Evolutionary conservation across 2,797 vertebrate genomes (phyloP).

Genomic region (Pangasius macronema): DNA sequence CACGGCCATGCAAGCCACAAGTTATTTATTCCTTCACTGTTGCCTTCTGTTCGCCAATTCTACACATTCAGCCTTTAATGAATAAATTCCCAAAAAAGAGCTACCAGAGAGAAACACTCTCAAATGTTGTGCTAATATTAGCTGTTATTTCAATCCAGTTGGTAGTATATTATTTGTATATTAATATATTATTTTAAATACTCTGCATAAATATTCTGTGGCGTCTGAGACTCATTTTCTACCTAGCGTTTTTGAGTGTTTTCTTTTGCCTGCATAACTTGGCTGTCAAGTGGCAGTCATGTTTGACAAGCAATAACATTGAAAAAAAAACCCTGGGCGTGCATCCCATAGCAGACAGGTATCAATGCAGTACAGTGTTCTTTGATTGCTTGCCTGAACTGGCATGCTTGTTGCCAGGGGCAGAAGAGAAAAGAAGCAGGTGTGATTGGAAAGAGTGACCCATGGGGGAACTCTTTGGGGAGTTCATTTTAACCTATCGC

Average conservation of each 20-base stretch:
- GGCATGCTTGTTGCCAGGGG: slow-evolving; percentile 63
- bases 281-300: slow-evolving; percentile 25
- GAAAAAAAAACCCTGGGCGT: slow-evolving; percentile 30
- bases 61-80: not conserved
- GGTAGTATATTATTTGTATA: not conserved
- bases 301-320: slow-evolving; percentile 42
- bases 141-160: not conserved
- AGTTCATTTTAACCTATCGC: slow-evolving; percentile 33
- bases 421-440: slow-evolving; percentile 64
- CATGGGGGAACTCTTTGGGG: slow-evolving; percentile 53
- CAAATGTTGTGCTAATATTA: not conserved
- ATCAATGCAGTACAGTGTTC: slow-evolving; percentile 45
- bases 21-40: slow-evolving; percentile 8
- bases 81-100: not conserved
- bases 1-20: not conserved
- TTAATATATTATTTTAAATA: not conserved
- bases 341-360: slow-evolving; percentile 21
- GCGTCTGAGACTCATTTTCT: not conserved
- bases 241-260: not conserved
- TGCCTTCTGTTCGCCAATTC: not conserved
- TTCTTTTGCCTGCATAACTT: slow-evolving; percentile 37
- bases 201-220: not conserved
- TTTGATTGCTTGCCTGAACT: slow-evolving; percentile 67
- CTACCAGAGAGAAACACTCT: not conserved
- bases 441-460: slow-evolving; percentile 65